A percentile compares a stretch with the other conserved stretches of the same genome.
Evolutionary conservation across 64 coral and sea anemone species (phyloP).

Genomic region (Platygyra sinensis): DNA sequence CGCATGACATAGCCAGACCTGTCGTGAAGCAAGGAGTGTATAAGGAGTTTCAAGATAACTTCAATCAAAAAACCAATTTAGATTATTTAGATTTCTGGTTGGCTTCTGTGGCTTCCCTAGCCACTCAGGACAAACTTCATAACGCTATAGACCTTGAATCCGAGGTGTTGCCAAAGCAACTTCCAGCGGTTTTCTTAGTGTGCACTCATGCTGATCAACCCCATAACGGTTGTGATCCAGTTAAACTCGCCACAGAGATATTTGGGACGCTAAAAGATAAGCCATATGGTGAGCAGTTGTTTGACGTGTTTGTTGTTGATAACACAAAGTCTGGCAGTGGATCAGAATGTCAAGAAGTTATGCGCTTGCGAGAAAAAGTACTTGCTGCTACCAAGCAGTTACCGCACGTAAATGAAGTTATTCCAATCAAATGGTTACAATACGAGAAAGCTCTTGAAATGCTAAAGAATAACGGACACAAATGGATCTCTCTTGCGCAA

Average conservation of each 20-base stretch:
- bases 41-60: neutral
- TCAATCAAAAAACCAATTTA: neutral
- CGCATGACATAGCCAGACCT: neutral
- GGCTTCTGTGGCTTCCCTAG: neutral
- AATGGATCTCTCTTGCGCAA: neutral
- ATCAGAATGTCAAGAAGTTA: neutral
- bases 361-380: neutral
- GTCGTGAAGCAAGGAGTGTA: slow-evolving; percentile 27
- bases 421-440: slow-evolving; percentile 2
- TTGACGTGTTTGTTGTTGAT: slow-evolving; percentile 13
- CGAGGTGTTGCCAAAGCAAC: neutral
- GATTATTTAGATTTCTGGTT: slow-evolving; percentile 20
- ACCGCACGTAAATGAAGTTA: too few species aligned
- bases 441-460: neutral
- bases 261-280: neutral
- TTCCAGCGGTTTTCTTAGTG: neutral
- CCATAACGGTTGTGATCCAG: neutral
- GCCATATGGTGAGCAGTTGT: neutral
- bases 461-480: neutral
- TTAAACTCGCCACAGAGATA: neutral
- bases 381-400: neutral
- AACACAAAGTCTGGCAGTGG: slow-evolving; percentile 16
- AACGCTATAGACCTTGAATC: too few species aligned
- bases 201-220: neutral
- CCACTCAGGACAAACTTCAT: neutral